Percentiles rank a stretch among this genome's conserved stretches.
These are phyloP conservation scores for Mayetiola destructor DNA, from an alignment of 2,888 invertebrate genomes.

Conservation along the genomic window DNA sequence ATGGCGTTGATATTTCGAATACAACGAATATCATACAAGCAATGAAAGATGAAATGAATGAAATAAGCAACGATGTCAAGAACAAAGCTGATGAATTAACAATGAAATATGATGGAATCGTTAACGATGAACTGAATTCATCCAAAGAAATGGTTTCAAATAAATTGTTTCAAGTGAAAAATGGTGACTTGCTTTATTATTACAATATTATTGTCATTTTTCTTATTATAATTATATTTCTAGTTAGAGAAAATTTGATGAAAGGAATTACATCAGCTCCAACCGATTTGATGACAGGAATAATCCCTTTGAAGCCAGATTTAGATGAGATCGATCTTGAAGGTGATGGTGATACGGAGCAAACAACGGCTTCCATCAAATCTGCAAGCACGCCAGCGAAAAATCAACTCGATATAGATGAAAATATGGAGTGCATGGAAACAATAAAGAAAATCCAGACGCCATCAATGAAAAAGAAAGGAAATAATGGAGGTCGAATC, in stretches of 20 bases:
- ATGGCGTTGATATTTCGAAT: slow-evolving; percentile 31
- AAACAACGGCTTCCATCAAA: slow-evolving; percentile 15
- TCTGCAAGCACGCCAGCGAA: slow-evolving; percentile 14
- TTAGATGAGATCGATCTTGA: slow-evolving; percentile 13
- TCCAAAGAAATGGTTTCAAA: not conserved
- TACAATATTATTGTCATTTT: not conserved
- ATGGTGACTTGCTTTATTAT: not conserved
- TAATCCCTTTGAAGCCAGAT: slow-evolving; percentile 1
- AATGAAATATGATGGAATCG: not conserved
- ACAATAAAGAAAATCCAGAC: not conserved
- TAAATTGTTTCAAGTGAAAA: slow-evolving; percentile 2
- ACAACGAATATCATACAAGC: slow-evolving; percentile 24
- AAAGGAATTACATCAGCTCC: not conserved
- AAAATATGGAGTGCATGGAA: slow-evolving; percentile 2
- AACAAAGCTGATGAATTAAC: slow-evolving; percentile 13
- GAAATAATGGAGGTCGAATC: slow-evolving; percentile 2
- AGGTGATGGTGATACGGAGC: slow-evolving; percentile 16
- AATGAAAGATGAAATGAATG: slow-evolving; percentile 8
- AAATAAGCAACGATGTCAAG: not conserved
- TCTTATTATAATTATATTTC: not conserved
- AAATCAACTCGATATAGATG: slow-evolving; percentile 16
- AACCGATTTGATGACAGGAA: not conserved
- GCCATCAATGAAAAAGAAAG: not conserved
- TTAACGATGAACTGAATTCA: not conserved
- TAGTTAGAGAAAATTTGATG: not conserved